These are phyloP conservation scores for Pseudomyrmex pallidus DNA, from an alignment of 1,140 invertebrate genomes.

Conservation along the genomic window DNA sequence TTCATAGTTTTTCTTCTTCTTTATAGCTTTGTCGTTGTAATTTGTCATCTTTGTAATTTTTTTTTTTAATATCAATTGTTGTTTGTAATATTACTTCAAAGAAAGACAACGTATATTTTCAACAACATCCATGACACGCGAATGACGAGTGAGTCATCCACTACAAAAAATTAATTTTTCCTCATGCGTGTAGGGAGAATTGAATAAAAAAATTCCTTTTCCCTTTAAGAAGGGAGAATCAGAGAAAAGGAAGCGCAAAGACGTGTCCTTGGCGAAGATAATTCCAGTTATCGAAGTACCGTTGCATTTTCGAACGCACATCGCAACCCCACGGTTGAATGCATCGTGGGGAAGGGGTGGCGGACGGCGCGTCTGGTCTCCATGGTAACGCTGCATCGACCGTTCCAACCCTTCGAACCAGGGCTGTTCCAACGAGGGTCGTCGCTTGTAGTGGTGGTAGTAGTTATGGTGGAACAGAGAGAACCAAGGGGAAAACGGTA, in stretches of 20 bases:
- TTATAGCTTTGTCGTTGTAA: no score
- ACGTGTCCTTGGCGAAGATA: slow-evolving; percentile 57
- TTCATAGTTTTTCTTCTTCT: no score
- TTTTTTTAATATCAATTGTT: no score
- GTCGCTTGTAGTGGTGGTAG: slow-evolving; percentile 65
- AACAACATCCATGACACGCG: background rate
- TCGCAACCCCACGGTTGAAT: slow-evolving; percentile 80
- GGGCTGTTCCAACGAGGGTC: slow-evolving; percentile 78
- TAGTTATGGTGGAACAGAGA: slow-evolving; percentile 59
- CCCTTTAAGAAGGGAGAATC: background rate
- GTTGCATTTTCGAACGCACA: slow-evolving; percentile 66
- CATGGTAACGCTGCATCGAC: slow-evolving; percentile 85
- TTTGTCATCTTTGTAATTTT: no score
- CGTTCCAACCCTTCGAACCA: slow-evolving; percentile 80
- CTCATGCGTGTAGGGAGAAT: slow-evolving; percentile 34
- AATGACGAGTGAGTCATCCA: slow-evolving; percentile 46
- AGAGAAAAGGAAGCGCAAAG: slow-evolving; percentile 31
- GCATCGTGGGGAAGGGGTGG: slow-evolving; percentile 81
- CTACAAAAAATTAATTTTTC: slow-evolving; percentile 8
- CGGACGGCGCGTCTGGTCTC: slow-evolving; percentile 84
- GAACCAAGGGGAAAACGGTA: slow-evolving; percentile 49
- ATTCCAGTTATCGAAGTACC: slow-evolving; percentile 59
- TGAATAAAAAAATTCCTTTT: slow-evolving; percentile 52
- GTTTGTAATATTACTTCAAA: no score
- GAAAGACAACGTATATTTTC: background rate